phyloP scores from a whole-genome alignment of 2,888 invertebrate species.

The Phrixothrix hirtus region DNA sequence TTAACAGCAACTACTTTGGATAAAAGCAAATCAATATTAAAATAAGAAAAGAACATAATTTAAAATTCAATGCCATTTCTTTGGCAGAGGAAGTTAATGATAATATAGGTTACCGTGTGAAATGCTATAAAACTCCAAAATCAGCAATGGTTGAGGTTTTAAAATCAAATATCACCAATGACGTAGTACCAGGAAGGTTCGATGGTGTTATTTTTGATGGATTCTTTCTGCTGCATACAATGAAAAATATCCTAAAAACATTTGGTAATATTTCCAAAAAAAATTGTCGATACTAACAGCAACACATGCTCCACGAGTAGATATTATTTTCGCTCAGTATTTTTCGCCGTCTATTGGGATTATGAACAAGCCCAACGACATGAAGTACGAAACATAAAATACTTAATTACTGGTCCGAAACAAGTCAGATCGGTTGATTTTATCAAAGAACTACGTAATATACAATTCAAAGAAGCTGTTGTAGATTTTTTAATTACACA shows the following conservation, averaged over 20 bases:
- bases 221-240: conserved; percentile 38
- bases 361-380: conserved; percentile 17
- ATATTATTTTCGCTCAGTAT: conserved; percentile 37
- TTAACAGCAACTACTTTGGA: conserved; percentile 26
- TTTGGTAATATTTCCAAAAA: conserved; percentile 36
- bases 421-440: conserved; percentile 13
- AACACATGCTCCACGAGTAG: conserved; percentile 35
- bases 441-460: conserved; percentile 13
- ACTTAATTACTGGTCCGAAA: conserved; percentile 19
- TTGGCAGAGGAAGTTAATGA: conserved; percentile 30
- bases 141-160: conserved; percentile 36
- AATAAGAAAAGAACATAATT: conserved; percentile 12
- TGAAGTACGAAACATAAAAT: conserved; percentile 13
- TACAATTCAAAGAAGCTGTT: conserved; percentile 27
- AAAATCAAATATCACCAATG: conserved; percentile 14
- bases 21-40: conserved; percentile 28
- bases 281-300: conserved; percentile 21
- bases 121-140: conserved; percentile 36
- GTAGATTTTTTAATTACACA: conserved; percentile 23
- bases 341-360: conserved; percentile 32
- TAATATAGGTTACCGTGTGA: conserved; percentile 30
- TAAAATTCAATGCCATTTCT: conserved; percentile 29
- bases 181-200: conserved; percentile 17
- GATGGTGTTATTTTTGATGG: conserved; percentile 40
- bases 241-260: conserved; percentile 35